phyloP scores from a whole-genome alignment of 2,888 invertebrate genomes.

The Clusia tigrina region DNA sequence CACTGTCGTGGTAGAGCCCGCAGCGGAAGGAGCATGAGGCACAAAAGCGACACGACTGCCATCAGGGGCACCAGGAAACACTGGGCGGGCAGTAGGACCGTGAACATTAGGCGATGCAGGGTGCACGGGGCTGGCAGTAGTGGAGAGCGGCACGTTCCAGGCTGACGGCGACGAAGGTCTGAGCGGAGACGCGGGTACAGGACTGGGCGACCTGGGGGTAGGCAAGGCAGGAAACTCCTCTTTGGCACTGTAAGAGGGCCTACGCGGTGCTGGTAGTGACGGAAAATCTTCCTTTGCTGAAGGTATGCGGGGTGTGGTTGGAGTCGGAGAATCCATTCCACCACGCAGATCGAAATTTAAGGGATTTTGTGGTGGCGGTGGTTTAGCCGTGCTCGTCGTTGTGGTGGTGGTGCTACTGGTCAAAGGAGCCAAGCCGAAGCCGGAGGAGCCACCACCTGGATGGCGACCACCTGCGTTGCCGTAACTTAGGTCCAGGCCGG shows the following conservation, averaged over 20 bases:
- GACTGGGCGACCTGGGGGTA: constrained; percentile 40
- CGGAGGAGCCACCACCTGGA: constrained; percentile 37
- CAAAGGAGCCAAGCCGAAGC: constrained; percentile 47
- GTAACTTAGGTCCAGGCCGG: constrained; percentile 58
- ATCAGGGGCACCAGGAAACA: constrained; percentile 18
- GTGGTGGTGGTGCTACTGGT: constrained; percentile 39
- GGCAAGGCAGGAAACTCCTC: constrained; percentile 59
- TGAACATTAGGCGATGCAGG: constrained; percentile 29
- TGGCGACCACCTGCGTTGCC: constrained; percentile 40
- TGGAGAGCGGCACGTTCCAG: constrained; percentile 48
- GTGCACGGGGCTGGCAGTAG: constrained; percentile 44
- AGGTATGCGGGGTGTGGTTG: constrained; percentile 26
- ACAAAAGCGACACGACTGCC: constrained; percentile 49
- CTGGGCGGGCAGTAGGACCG: not conserved
- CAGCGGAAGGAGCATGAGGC: constrained; percentile 44
- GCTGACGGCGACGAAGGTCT: constrained; percentile 40
- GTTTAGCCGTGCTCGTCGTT: constrained; percentile 43
- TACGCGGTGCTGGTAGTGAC: constrained; percentile 38
- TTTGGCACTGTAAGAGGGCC: constrained; percentile 41
- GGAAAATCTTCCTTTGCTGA: constrained; percentile 41
- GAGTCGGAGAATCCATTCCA: constrained; percentile 25
- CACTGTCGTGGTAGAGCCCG: constrained; percentile 42
- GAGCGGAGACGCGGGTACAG: constrained; percentile 30
- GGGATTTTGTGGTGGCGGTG: constrained; percentile 30
- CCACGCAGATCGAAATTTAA: constrained; percentile 45